These are phyloP conservation scores for Dolichallabes microphthalmus DNA, from an alignment of 2,113 vertebrate genomes.

Conservation along the genomic window DNA sequence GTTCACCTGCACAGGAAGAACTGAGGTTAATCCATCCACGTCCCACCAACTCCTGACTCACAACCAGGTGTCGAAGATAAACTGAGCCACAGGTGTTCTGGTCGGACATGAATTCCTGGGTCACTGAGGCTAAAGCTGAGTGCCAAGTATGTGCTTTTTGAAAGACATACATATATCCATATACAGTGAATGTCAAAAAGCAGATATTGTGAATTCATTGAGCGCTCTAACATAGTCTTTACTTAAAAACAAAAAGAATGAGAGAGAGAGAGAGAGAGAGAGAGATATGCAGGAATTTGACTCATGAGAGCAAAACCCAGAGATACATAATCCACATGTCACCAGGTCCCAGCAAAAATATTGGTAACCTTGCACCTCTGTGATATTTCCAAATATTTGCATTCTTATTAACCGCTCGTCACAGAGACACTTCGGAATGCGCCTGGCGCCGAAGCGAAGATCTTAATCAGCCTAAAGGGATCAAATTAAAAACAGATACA, in stretches of 20 bases:
- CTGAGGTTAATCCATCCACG: background rate
- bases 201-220: background rate
- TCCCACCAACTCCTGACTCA: background rate
- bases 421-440: conserved; percentile 57
- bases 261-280: too few species aligned
- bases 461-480: conserved; percentile 62
- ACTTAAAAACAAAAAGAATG: background rate
- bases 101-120: conserved; percentile 1
- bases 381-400: conserved; percentile 70
- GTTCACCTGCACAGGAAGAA: conserved; percentile 82
- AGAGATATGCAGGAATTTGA: background rate
- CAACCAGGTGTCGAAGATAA: background rate
- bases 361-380: conserved; percentile 65
- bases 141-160: background rate
- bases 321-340: conserved; percentile 57
- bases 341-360: conserved; percentile 50
- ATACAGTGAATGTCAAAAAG: background rate
- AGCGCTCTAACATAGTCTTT: background rate
- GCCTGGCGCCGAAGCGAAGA: conserved; percentile 59
- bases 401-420: conserved; percentile 60
- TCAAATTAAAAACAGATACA: conserved; percentile 61
- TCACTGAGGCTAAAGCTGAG: background rate
- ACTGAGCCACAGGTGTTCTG: background rate
- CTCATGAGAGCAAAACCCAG: conserved; percentile 35
- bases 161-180: background rate